Evolutionary conservation across 2,113 vertebrate species (phyloP), one percentile per base, ranked within the genome.

Genomic region (Lucifuga dentata): DNA sequence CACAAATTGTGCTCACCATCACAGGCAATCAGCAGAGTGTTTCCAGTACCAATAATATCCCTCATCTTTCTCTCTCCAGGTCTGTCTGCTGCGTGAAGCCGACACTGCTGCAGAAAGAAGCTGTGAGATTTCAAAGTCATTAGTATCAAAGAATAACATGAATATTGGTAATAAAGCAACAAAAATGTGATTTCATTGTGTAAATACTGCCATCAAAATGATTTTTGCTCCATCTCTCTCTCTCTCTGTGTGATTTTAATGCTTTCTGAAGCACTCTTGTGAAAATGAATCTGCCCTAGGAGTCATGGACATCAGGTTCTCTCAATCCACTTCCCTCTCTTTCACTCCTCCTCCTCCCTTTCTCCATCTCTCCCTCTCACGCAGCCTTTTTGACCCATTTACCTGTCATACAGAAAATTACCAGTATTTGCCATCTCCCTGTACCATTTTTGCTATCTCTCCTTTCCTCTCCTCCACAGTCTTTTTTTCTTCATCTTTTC

Each of bases 251-350:
- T 49, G 20, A 62, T 24, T 13, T 26, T 73, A 50, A 40, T 68
- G 41, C 53, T 70, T 56, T 74, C 60, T 68, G 55, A 83, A 73
- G 63, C 67, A 71, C 77, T 85, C 73, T 69, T 59, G 50, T 72
- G 48, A 48, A 83, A 81, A 76, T 64, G 16, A 84, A 60, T 62
- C 57, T 49, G 43, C 70, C 57, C 49, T 61, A n/a, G 63, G 41
- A 76, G 59, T 50, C 68, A 70, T 77, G 81, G 69, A 70, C 63
- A 73, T 72, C 62, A 73, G 50, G 36, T 52, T 70, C 62, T 81
- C 74, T 65, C 50, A 68, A 52, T 77, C 76, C 65, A 78, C 78
- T 73, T 84, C 60, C 70, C 39, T 21, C 64, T 76, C 61, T 33
- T 65, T n/a, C 40, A 32, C 61, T 38, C 26, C 11, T 24, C 32